A percentile compares a stretch with the other conserved stretches of the same genome.
phyloP scores from a whole-genome alignment of 2,888 invertebrate species.

The Rugalucina vietnamica region DNA sequence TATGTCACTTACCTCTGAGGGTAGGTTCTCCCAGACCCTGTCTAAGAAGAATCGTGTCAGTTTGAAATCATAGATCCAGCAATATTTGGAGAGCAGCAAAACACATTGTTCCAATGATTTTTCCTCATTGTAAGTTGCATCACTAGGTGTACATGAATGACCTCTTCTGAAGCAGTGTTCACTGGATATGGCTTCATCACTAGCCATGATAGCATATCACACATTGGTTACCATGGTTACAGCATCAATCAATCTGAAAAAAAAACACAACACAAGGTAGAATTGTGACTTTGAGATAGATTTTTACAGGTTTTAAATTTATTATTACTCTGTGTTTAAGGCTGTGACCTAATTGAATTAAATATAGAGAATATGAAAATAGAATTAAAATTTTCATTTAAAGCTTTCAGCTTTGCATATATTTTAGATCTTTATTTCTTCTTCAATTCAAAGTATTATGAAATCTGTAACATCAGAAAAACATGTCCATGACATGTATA shows the following conservation, averaged over 20 bases:
- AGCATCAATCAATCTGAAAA: background rate
- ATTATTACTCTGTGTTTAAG: too few species aligned
- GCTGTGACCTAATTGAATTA: too few species aligned
- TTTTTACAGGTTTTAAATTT: too few species aligned
- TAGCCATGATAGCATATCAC: background rate
- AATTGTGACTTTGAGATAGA: background rate
- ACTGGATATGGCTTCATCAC: background rate
- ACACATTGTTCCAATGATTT: background rate
- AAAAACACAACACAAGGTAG: background rate
- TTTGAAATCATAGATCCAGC: conserved; percentile 78
- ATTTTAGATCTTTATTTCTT: too few species aligned
- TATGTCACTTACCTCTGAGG: conserved; percentile 67
- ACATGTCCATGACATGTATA: too few species aligned
- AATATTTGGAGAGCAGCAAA: conserved; percentile 10
- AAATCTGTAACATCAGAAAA: too few species aligned
- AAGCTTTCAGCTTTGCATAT: too few species aligned
- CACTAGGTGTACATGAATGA: background rate
- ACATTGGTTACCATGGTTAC: background rate
- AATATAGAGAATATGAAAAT: too few species aligned
- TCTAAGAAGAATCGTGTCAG: conserved; percentile 76
- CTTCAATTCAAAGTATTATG: too few species aligned
- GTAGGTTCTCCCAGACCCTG: conserved; percentile 69
- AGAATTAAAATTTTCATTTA: too few species aligned
- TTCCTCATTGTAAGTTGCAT: background rate
- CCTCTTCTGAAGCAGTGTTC: background rate